These are phyloP conservation scores for Gila orcuttii DNA, from an alignment of 2,113 vertebrate genomes.

Conservation along the genomic window DNA sequence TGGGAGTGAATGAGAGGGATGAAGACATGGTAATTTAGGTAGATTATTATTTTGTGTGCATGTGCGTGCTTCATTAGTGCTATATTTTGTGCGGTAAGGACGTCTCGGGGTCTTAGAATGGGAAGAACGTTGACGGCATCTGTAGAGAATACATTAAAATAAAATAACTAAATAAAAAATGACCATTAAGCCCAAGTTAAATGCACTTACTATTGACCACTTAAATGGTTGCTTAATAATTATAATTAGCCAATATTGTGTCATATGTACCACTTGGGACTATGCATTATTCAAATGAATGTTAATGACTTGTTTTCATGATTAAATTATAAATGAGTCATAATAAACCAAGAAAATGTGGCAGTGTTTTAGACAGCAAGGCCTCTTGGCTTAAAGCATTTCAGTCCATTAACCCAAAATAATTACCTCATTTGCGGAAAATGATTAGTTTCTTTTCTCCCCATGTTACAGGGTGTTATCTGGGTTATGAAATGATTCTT, in stretches of 20 bases:
- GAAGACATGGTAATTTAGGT: conserved; percentile 35
- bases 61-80: conserved; percentile 10
- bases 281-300: conserved; percentile 38
- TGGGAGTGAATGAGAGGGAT: conserved; percentile 35
- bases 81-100: not conserved
- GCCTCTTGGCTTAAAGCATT: conserved; percentile 39
- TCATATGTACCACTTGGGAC: conserved; percentile 29
- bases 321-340: conserved; percentile 41
- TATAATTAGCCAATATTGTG: conserved; percentile 15
- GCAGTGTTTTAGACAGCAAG: conserved; percentile 27
- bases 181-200: not conserved
- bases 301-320: conserved; percentile 34
- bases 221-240: conserved; percentile 16
- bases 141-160: not conserved
- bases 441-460: conserved; percentile 27
- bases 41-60: conserved; percentile 11
- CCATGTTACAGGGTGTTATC: conserved; percentile 9
- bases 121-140: not conserved
- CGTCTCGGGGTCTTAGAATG: not conserved
- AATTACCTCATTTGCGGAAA: conserved; percentile 46
- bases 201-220: not conserved
- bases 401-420: conserved; percentile 46
- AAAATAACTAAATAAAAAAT: conserved; percentile 1
- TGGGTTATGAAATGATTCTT: conserved; percentile 10
- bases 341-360: conserved; percentile 6